Conservation (phyloP, 1,140 invertebrate species). For the Meteorus sp. region DNA sequence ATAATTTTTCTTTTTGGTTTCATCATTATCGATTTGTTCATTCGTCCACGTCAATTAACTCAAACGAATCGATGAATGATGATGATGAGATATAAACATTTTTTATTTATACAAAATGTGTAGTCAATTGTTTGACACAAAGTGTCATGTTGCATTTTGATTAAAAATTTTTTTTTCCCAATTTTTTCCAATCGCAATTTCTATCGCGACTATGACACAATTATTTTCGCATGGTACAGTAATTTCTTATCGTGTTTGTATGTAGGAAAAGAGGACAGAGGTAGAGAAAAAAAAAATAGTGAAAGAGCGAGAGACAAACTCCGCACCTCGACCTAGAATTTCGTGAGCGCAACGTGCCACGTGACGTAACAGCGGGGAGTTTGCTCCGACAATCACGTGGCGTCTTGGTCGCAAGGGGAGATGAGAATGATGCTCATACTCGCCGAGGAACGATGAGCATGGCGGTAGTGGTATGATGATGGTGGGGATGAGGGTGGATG, state of each 20-base stretch:
- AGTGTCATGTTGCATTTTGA: too few relatives aligned
- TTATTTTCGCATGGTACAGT: neutral
- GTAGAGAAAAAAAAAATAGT: too few relatives aligned
- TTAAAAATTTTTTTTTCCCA: too few relatives aligned
- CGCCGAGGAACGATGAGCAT: neutral
- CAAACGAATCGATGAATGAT: neutral
- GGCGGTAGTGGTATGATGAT: too few relatives aligned
- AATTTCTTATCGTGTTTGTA: too few relatives aligned
- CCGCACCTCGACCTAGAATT: slow-evolving; percentile 13
- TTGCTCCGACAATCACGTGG: slow-evolving; percentile 28
- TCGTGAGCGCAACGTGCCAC: slow-evolving; percentile 17
- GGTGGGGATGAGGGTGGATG: neutral
- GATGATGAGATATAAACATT: too few relatives aligned
- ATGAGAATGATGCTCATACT: slow-evolving; percentile 9
- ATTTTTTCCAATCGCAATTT: too few relatives aligned
- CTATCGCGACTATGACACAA: too few relatives aligned
- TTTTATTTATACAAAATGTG: too few relatives aligned
- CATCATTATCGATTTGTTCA: too few relatives aligned
- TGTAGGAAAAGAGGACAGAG: neutral
- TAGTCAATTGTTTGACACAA: too few relatives aligned
- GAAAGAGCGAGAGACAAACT: neutral
- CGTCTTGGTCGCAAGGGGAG: slow-evolving; percentile 9
- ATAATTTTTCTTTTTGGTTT: too few relatives aligned
- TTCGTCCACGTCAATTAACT: neutral
- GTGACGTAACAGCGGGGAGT: slow-evolving; percentile 24